These are phyloP conservation scores for Thripadectes ignobilis DNA, from an alignment of 2,797 vertebrate species.

Conservation along the genomic window DNA sequence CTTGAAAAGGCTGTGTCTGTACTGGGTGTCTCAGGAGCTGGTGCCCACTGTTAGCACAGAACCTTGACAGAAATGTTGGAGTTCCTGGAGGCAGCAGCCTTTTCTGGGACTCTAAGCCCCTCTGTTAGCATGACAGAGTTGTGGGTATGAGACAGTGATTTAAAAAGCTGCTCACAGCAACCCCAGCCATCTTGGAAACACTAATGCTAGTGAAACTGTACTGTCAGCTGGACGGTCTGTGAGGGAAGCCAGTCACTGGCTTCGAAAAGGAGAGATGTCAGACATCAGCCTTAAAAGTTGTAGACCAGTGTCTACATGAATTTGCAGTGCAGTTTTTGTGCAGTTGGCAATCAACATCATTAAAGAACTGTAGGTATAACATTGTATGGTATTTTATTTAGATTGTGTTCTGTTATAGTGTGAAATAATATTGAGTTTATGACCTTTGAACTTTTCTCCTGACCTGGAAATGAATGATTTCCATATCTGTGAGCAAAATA, in stretches of 20 bases:
- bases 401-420: neutral
- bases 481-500: neutral
- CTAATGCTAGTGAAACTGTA: neutral
- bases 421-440: neutral
- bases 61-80: neutral
- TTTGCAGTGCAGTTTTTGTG: neutral
- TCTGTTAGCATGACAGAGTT: neutral
- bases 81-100: neutral
- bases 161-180: neutral
- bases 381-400: neutral
- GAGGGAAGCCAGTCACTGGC: neutral
- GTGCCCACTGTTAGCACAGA: neutral
- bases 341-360: neutral
- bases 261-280: neutral
- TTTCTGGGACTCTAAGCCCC: neutral
- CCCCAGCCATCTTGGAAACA: neutral
- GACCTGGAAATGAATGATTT: neutral
- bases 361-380: neutral
- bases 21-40: neutral
- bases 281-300: neutral
- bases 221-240: fast-evolving
- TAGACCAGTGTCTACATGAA: neutral
- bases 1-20: neutral
- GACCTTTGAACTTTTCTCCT: neutral
- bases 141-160: neutral